Evolutionary conservation across 2,797 vertebrate species (phyloP).

Genomic region (Micropoecilia bifurca): DNA sequence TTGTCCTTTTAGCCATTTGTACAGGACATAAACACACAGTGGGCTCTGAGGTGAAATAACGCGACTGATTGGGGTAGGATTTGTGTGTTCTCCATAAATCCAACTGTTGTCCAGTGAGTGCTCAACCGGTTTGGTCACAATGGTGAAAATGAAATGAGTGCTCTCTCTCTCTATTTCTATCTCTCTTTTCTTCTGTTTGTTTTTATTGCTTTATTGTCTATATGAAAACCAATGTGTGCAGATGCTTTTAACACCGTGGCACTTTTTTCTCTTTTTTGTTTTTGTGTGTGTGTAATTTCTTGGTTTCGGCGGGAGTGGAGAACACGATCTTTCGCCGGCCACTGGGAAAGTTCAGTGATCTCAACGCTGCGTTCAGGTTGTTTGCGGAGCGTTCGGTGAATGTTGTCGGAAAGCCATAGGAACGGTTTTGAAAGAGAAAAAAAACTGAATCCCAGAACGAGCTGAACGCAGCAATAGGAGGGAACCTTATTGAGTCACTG

Average conservation of each 20-base stretch:
- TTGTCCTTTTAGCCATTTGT: constrained; percentile 59
- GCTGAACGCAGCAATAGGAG: constrained; percentile 72
- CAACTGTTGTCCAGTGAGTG: constrained; percentile 66
- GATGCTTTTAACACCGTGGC: constrained; percentile 65
- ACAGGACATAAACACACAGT: constrained; percentile 58
- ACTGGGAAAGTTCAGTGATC: constrained; percentile 66
- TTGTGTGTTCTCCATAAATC: constrained; percentile 68
- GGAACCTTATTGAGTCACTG: constrained; percentile 79
- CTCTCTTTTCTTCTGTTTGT: background rate
- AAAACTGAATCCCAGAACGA: constrained; percentile 31
- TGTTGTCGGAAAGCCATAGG: background rate
- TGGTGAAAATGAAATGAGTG: constrained; percentile 68
- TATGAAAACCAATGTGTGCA: constrained; percentile 64
- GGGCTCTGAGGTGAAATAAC: constrained; percentile 63
- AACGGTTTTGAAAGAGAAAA: background rate
- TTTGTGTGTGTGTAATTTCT: constrained; percentile 36
- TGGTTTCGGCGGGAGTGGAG: constrained; percentile 50
- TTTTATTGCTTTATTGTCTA: constrained; percentile 72
- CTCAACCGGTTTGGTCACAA: constrained; percentile 69
- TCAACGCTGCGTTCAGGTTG: constrained; percentile 63
- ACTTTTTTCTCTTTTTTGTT: constrained; percentile 65
- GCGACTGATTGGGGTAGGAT: constrained; percentile 79
- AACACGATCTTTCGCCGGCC: constrained; percentile 69
- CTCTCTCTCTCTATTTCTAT: constrained; percentile 38
- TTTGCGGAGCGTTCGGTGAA: constrained; percentile 25